Base-by-base conservation (phyloP, 2,888 invertebrate species). In the Cosmopolites sordidus region DNA sequence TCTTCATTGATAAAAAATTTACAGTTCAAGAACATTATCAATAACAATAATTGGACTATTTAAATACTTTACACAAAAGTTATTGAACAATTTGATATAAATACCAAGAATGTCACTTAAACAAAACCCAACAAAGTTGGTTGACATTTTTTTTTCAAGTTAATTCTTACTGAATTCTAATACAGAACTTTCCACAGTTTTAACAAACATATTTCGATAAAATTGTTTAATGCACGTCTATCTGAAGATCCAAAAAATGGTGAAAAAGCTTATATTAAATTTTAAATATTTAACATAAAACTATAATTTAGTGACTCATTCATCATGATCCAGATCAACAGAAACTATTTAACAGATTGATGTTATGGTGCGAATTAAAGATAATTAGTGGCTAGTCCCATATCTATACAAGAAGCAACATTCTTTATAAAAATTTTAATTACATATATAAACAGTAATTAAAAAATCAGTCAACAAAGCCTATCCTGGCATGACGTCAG, bases 381-480 rank as follows among this genome's bases (percentile, higher is more conserved):
- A n/a, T n/a, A n/a, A n/a, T n/a, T n/a, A n/a, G 22, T 22, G 22
- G 8, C 8, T 8, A 22, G 22, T 22, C 22, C 22, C 3, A 22
- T 22, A 5, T 22, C 8, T 22, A 5, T 22, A 33, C 12, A 14
- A 29, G 14, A 42, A 42, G 33, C 29, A 48, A 48, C 48, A 48
- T 48, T 48, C 33, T 48, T 42, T 42, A 42, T 42, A 16, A 48
- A 48, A 48, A 29, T 30, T 48, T 30, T 9, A 48, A 48, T 48
- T 48, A 48, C 42, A 16, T 17, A 22, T 22, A 5, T 16, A 9
- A 16, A 30, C 5, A 41, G 48, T 18, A 48, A 48, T 33, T 17
- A 30, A 30, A 22, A 42, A 48, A 48, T 48, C 48, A 42, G 48
- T 48, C 42, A 48, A 41, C 6, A 33, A n/a, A 16, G 30, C 30